Evolutionary conservation across 2,888 invertebrate species (phyloP).

Genomic region (Lomographa bimaculata): DNA sequence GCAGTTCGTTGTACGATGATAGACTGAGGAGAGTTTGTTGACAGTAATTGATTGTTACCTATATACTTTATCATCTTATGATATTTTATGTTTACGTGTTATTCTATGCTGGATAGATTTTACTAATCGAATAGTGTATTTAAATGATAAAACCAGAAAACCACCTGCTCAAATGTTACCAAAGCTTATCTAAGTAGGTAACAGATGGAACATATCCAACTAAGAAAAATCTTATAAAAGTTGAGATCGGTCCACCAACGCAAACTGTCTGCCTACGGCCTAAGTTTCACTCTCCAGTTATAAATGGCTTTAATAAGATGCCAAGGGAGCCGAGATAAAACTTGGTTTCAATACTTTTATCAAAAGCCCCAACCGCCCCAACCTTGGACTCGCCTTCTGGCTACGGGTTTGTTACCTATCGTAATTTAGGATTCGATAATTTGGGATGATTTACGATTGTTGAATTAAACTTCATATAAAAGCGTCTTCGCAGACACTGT

Average conservation of each 20-base stretch:
- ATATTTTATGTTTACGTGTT: too few relatives aligned
- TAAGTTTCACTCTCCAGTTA: conserved; percentile 26
- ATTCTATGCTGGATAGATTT: too few relatives aligned
- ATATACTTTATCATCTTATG: too few relatives aligned
- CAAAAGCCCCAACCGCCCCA: conserved; percentile 30
- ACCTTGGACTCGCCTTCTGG: conserved; percentile 32
- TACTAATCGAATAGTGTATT: too few relatives aligned
- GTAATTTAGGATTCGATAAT: conserved; percentile 32
- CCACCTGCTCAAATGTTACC: too few relatives aligned
- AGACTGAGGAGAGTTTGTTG: too few relatives aligned
- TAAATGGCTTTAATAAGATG: conserved; percentile 42
- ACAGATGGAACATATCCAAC: conserved; percentile 8
- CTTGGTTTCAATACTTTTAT: conserved; percentile 44
- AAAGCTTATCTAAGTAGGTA: too few relatives aligned
- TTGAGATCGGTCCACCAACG: conserved; percentile 19
- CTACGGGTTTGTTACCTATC: conserved; percentile 33
- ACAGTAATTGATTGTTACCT: too few relatives aligned
- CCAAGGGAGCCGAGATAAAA: conserved; percentile 44
- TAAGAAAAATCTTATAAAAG: conserved; percentile 20
- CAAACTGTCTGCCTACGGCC: conserved; percentile 23
- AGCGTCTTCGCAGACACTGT: conserved; percentile 10
- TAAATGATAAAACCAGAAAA: too few relatives aligned
- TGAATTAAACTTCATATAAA: conserved; percentile 24
- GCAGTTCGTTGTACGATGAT: too few relatives aligned
- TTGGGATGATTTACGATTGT: conserved; percentile 32